Conservation (phyloP, 2,797 vertebrate species). For the Catamblyrhynchus diadema region DNA sequence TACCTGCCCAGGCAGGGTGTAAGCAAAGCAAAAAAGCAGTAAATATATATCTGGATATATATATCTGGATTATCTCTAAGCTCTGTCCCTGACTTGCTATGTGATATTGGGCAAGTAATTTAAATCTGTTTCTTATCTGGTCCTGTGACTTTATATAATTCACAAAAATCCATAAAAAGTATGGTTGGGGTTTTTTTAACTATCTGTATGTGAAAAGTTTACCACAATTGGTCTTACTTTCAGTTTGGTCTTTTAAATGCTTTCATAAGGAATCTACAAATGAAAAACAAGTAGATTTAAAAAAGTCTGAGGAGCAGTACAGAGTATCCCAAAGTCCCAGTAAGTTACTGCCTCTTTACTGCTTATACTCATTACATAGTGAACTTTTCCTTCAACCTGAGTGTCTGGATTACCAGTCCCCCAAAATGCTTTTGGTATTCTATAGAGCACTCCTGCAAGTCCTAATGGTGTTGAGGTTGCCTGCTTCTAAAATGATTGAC, state of each 20-base stretch:
- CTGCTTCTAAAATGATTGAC: not conserved
- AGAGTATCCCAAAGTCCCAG: not conserved
- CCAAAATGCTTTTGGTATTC: not conserved
- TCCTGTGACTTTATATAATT: not conserved
- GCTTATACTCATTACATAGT: not conserved
- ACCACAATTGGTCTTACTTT: not conserved
- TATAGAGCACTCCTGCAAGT: accelerated
- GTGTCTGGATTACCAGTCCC: not conserved
- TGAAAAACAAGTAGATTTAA: not conserved
- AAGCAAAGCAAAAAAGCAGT: not conserved
- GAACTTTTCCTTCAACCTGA: not conserved
- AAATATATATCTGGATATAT: not conserved
- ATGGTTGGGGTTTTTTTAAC: not conserved
- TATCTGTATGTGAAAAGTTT: not conserved
- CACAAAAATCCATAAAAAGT: not conserved
- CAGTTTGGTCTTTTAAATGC: not conserved
- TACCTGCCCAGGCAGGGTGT: not conserved
- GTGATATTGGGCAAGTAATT: not conserved
- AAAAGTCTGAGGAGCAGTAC: not conserved
- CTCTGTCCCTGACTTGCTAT: not conserved
- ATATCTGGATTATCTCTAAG: not conserved
- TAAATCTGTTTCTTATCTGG: not conserved
- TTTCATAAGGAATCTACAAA: not conserved
- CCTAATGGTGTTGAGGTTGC: not conserved
- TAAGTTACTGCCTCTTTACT: not conserved